Conservation (phyloP, 2,113 vertebrate species). For the Elgaria multicarinata region DNA sequence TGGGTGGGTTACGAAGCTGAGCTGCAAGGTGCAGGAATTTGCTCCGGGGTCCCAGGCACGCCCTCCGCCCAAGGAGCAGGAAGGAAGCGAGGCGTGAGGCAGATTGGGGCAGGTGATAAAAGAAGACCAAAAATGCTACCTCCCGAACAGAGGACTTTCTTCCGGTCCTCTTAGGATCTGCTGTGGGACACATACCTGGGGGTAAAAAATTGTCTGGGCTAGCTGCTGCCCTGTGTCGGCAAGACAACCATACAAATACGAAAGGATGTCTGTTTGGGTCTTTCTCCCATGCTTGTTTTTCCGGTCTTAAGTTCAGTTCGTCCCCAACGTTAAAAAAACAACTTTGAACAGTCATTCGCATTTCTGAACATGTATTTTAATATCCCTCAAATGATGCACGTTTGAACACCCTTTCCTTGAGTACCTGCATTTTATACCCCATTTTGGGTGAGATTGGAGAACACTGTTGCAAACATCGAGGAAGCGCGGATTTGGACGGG, state of each 20-base stretch:
- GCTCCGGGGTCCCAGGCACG: neutral
- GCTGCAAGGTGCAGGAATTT: neutral
- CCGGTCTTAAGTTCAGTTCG: no score
- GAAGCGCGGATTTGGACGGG: no score
- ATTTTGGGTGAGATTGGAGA: no score
- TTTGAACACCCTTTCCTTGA: no score
- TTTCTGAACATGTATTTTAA: no score
- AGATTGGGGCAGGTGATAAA: slow-evolving; percentile 59
- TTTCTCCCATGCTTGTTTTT: no score
- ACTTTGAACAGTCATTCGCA: no score
- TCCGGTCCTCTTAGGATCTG: slow-evolving; percentile 42
- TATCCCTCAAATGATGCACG: no score
- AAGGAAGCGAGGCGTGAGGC: slow-evolving; percentile 44
- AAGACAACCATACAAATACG: no score
- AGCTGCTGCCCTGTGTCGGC: neutral
- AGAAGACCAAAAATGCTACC: slow-evolving; percentile 48
- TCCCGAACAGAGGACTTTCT: slow-evolving; percentile 44
- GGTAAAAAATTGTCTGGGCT: slow-evolving; percentile 60
- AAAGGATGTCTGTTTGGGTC: neutral
- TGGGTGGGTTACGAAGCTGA: neutral
- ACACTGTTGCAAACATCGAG: no score
- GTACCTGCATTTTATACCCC: no score
- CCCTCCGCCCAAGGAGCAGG: slow-evolving; percentile 62
- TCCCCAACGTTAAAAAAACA: no score
- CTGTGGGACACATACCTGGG: neutral